Evolutionary conservation across 2,888 invertebrate species (phyloP).

Genomic region (Hybos culiciformis): DNA sequence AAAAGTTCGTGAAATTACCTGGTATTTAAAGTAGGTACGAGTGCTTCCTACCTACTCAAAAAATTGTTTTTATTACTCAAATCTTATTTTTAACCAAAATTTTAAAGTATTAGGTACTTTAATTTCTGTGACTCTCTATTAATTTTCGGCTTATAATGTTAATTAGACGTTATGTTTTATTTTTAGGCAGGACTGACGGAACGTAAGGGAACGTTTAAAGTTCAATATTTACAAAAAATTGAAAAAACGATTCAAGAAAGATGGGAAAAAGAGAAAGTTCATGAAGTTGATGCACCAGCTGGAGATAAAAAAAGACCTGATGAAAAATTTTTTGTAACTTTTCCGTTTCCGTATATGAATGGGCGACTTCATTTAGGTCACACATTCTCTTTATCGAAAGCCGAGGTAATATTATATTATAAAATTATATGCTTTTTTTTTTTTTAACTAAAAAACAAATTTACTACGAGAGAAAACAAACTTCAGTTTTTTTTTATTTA

Average conservation of each 20-base stretch:
- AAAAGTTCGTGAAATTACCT: no score
- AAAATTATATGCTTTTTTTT: no score
- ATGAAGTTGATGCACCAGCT: conserved; percentile 69
- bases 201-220: conserved; percentile 92
- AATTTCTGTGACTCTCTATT: no score
- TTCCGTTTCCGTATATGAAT: conserved; percentile 99
- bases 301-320: conserved; percentile 41
- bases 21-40: no score
- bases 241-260: conserved; percentile 71
- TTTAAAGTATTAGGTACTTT: no score
- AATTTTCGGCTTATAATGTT: no score
- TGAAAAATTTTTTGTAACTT: conserved; percentile 86
- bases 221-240: conserved; percentile 80
- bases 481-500: no score
- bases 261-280: conserved; percentile 70
- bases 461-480: no score
- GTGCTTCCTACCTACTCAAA: no score
- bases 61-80: no score
- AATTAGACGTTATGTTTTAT: not conserved
- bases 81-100: no score
- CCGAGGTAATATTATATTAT: conserved; percentile 54
- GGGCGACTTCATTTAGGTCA: conserved; percentile 95
- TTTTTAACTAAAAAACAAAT: no score
- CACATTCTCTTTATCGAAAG: conserved; percentile 92
- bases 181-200: conserved; percentile 33